These are phyloP conservation scores for Parotia lawesii DNA, from an alignment of 2,113 vertebrate species.

Conservation along the genomic window DNA sequence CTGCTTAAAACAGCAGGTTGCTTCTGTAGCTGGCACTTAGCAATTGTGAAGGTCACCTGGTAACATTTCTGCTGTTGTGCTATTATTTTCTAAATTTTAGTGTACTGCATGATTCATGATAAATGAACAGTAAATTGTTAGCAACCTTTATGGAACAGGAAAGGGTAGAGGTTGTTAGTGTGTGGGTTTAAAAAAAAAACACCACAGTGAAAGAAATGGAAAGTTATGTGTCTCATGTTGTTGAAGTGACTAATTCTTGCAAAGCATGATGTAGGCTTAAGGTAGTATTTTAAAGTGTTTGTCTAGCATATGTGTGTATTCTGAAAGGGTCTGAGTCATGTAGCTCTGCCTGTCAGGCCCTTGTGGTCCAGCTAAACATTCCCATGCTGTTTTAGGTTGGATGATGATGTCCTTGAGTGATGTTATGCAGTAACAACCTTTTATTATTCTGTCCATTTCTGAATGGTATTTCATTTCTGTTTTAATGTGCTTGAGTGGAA, in stretches of 20 bases:
- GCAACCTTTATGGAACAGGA: background rate
- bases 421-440: background rate
- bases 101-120: background rate
- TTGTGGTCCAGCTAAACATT: background rate
- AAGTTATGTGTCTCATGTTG: background rate
- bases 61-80: background rate
- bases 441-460: background rate
- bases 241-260: constrained; percentile 26
- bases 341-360: background rate
- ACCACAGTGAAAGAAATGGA: background rate
- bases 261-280: background rate
- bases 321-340: background rate
- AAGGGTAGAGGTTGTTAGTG: background rate
- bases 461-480: background rate
- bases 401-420: background rate
- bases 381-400: fast-evolving
- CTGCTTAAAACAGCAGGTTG: background rate
- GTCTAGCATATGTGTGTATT: background rate
- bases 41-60: background rate
- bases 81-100: background rate
- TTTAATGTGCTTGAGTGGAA: background rate
- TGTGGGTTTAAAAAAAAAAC: background rate
- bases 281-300: constrained; percentile 12
- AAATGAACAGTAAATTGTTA: background rate
- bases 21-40: background rate